Base-by-base conservation (phyloP, 2,797 vertebrate genomes). In the Poeciliopsis presidionis region DNA sequence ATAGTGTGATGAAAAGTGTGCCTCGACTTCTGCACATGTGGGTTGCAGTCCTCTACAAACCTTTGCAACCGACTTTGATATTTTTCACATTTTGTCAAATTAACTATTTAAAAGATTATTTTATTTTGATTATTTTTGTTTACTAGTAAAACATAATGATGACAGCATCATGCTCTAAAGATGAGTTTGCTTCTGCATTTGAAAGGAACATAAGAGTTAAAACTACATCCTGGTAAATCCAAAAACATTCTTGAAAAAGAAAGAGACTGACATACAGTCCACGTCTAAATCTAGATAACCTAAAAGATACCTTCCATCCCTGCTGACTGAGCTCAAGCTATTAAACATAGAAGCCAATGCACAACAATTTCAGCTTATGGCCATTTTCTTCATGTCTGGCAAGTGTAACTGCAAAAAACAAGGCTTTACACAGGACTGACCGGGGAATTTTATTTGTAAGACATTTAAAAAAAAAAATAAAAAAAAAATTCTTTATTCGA, bases 1-100 rank as follows among this genome's bases (percentile, higher is more conserved):
- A 41, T 76, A 18, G 30, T 28, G 2, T 80, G 45, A 57, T 18
- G 55, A 30, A 57, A 55, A 70, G 71, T 65, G 63, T 84, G 13
- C 73, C 57, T 28, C 33, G 59, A 76, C 73, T 8, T 65, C 28
- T 47, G 49, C 30, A 75, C 73, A 39, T 0, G 18, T 2, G 30
- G 9, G 45, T 49, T 30, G 28, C n/a, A n/a, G 9, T 57, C 11
- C 55, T 28, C 9, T 5, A 61, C 28, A 61, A 61, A n/a, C 11
- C 11, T 57, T 57, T 57, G 55, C 55, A 57, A n/a, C 25, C 13
- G 1, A 28, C 13, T 18, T 61, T 61, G 13, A 33, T 33, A 61
- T 39, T 65, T 39, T 65, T 20, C 33, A 39, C 61, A 65, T 65
- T 20, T 39, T 20, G 61, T 20, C n/a, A 36, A 30, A 18, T 65